A percentile compares a stretch with the other conserved stretches of the same genome.
Evolutionary conservation across 2,113 vertebrate genomes (phyloP).

Genomic region (Pardalotus punctatus): DNA sequence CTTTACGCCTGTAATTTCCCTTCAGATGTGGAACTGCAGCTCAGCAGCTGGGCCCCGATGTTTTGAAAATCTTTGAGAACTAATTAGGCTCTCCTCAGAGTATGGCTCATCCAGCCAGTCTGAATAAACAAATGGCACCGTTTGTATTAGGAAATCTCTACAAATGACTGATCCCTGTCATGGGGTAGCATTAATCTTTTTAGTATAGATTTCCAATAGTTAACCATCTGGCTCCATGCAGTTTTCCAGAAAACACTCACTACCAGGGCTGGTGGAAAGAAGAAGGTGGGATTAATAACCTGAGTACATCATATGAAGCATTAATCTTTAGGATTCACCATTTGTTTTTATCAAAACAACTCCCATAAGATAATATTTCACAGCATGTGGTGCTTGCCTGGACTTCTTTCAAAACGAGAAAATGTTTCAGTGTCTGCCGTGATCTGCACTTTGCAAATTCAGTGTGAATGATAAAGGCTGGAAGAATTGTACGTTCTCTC

Average conservation of each 20-base stretch:
- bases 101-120: conserved; percentile 32
- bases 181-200: conserved; percentile 70
- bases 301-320: conserved; percentile 28
- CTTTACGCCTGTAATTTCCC: background rate
- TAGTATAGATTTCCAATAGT: conserved; percentile 69
- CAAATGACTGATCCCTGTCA: conserved; percentile 67
- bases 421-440: background rate
- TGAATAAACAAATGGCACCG: conserved; percentile 63
- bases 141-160: conserved; percentile 63
- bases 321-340: conserved; percentile 58
- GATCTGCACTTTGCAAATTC: background rate
- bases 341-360: conserved; percentile 60
- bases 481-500: background rate
- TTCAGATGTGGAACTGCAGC: background rate
- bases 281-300: conserved; percentile 64
- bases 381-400: conserved; percentile 34
- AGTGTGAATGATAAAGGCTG: background rate
- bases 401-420: conserved; percentile 34
- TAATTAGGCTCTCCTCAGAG: conserved; percentile 60
- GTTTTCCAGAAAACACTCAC: conserved; percentile 43
- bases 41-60: conserved; percentile 41
- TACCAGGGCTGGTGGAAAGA: background rate
- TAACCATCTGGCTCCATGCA: conserved; percentile 62
- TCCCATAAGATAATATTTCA: conserved; percentile 32
- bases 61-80: conserved; percentile 53